Percentiles rank a stretch among this genome's conserved stretches.
phyloP scores from a whole-genome alignment of 1,140 invertebrate genomes.

The fruit fly (Drosophila melanogaster) region DNA sequence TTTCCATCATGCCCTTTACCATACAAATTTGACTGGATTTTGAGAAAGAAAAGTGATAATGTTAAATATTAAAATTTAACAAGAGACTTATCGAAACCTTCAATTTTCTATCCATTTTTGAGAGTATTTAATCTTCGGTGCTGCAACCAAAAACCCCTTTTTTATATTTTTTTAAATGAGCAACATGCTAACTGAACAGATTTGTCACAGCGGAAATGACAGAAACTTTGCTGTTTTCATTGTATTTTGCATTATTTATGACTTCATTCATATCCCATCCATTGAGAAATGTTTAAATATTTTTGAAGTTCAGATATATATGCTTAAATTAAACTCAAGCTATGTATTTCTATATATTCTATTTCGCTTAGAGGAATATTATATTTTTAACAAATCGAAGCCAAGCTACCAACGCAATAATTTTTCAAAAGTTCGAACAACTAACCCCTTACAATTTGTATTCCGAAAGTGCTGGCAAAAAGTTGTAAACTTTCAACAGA shows the following conservation, averaged over 20 bases:
- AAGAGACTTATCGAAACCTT: no score
- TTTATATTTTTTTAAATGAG: conserved; percentile 6
- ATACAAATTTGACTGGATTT: not conserved
- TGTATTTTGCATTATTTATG: not conserved
- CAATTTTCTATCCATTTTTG: not conserved
- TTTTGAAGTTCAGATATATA: not conserved
- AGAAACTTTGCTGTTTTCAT: conserved; percentile 6
- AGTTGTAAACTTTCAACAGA: conserved; percentile 79
- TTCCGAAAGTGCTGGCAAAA: conserved; percentile 24
- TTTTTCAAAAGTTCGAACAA: not conserved
- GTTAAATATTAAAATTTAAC: not conserved
- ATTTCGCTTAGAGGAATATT: not conserved
- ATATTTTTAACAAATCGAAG: not conserved
- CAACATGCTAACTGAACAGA: conserved; percentile 30
- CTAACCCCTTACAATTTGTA: conserved; percentile 17
- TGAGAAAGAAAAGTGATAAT: not conserved
- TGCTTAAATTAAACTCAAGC: no score
- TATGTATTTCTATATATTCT: no score
- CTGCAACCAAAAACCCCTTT: not conserved
- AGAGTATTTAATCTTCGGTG: not conserved
- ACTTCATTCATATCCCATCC: not conserved
- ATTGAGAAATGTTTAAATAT: not conserved
- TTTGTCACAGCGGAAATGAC: conserved; percentile 17
- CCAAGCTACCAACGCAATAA: not conserved
- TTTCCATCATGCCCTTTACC: not conserved